Conservation (phyloP, 2,113 vertebrate species). For the Neogale vison region DNA sequence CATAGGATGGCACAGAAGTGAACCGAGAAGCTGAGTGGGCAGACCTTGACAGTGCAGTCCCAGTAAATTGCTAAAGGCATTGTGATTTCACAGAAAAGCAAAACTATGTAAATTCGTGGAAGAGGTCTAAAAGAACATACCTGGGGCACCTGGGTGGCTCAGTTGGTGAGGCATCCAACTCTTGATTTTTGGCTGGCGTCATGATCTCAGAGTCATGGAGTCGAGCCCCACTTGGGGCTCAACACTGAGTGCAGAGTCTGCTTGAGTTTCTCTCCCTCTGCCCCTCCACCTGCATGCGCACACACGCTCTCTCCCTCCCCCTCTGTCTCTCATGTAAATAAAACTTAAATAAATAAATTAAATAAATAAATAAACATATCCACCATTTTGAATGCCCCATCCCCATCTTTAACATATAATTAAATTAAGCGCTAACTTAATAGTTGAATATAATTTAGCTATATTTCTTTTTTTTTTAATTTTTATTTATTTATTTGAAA, state of each 20-base stretch:
- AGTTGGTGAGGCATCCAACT: background rate
- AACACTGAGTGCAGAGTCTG: background rate
- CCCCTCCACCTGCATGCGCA: background rate
- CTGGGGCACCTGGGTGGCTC: background rate
- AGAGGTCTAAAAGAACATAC: background rate
- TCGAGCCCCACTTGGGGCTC: background rate
- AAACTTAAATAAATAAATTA: too few species aligned
- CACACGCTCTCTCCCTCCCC: background rate
- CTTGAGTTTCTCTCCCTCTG: background rate
- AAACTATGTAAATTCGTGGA: background rate
- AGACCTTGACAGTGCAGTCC: background rate
- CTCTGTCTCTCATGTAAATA: background rate
- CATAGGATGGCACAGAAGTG: background rate
- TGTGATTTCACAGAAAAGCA: background rate
- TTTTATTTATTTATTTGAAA: too few species aligned
- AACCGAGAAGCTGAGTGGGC: background rate
- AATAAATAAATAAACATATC: background rate
- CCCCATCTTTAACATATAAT: background rate
- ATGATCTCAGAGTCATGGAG: background rate
- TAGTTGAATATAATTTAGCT: background rate
- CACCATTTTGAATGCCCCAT: background rate
- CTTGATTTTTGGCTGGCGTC: background rate
- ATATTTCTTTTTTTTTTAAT: background rate
- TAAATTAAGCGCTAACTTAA: background rate
- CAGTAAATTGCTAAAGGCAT: background rate